Conservation (phyloP, 2,113 vertebrate genomes). For the Dascyllus trimaculatus region DNA sequence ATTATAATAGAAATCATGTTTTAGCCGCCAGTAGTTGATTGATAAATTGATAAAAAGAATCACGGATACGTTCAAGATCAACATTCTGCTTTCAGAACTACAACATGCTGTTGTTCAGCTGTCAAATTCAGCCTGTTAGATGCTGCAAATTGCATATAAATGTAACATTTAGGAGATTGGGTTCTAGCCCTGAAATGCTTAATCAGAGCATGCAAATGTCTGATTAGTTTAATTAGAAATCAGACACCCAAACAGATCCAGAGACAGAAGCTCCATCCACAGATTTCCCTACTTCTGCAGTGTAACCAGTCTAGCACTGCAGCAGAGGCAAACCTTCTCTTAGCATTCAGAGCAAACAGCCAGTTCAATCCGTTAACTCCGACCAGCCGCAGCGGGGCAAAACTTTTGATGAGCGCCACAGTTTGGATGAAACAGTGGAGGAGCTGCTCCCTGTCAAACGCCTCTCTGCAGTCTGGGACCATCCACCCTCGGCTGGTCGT, state of each 20-base stretch:
- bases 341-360: conserved; percentile 31
- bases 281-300: neutral
- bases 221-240: no score
- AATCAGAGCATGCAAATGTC: no score
- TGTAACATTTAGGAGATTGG: neutral
- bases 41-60: no score
- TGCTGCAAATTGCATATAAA: neutral
- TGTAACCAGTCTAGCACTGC: neutral
- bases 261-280: neutral
- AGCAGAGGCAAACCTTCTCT: neutral
- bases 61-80: no score
- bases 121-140: neutral
- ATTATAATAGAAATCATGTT: no score
- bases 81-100: no score
- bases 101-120: no score
- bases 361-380: conserved; percentile 25
- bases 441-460: conserved; percentile 46
- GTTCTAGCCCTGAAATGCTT: neutral
- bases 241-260: no score
- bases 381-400: conserved; percentile 18
- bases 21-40: no score
- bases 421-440: conserved; percentile 38
- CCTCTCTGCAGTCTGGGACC: conserved; percentile 40
- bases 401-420: conserved; percentile 53
- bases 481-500: conserved; percentile 37